Evolutionary conservation across 2,888 invertebrate species (phyloP).

Genomic region (Microctonus aethiopoides): DNA sequence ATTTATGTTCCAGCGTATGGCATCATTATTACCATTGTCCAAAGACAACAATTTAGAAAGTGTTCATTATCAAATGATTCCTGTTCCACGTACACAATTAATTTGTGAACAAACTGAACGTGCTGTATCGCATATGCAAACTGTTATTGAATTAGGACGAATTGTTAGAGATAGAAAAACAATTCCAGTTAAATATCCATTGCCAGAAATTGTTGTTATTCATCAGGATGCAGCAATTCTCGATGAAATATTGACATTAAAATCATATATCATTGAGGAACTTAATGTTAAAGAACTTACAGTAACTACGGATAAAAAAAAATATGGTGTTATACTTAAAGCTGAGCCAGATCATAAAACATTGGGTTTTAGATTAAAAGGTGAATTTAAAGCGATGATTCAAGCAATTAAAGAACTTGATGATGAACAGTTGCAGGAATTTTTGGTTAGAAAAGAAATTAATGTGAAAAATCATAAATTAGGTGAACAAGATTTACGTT

Average conservation of each 20-base stretch:
- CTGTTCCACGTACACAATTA: conserved; percentile 76
- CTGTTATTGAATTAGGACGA: conserved; percentile 93
- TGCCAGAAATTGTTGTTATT: conserved; percentile 95
- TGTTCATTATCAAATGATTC: conserved; percentile 93
- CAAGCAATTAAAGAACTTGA: conserved; percentile 82
- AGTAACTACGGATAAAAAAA: conserved; percentile 88
- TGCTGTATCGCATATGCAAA: conserved; percentile 93
- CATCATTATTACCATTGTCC: conserved; percentile 72
- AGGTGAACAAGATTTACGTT: conserved; percentile 81
- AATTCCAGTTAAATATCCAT: conserved; percentile 94
- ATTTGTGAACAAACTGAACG: conserved; percentile 89
- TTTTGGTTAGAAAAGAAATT: conserved; percentile 78
- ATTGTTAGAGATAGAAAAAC: conserved; percentile 93
- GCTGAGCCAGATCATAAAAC: conserved; percentile 96
- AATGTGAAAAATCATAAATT: conserved; percentile 81
- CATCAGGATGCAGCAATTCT: conserved; percentile 85
- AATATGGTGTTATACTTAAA: conserved; percentile 88
- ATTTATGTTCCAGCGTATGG: conserved; percentile 91
- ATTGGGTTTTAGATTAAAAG: conserved; percentile 88
- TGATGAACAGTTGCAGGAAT: conserved; percentile 82
- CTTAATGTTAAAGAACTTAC: conserved; percentile 89
- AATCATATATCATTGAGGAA: conserved; percentile 91
- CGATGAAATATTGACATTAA: conserved; percentile 80
- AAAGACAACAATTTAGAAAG: conserved; percentile 75
- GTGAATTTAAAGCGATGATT: conserved; percentile 88